Conservation (phyloP, 1,140 invertebrate genomes). For the Zaprionus gabonicus region DNA sequence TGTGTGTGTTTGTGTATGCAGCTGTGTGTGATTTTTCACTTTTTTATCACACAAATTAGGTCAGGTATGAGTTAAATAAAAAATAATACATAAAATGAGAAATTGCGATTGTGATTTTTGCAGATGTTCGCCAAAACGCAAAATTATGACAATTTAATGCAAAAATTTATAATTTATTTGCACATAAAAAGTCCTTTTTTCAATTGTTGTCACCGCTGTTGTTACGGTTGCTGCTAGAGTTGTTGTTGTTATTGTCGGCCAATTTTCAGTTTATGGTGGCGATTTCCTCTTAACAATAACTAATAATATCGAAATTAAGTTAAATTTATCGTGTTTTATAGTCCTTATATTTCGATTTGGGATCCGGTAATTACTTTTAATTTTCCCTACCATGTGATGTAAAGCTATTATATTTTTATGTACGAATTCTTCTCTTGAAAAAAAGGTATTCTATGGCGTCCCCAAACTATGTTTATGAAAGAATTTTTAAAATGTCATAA, state of each 20-base stretch:
- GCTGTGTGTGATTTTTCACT: background rate
- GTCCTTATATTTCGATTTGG: background rate
- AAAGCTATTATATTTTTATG: too few species aligned
- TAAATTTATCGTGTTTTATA: slow-evolving; percentile 48
- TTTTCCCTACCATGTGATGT: too few species aligned
- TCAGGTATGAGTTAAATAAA: slow-evolving; percentile 21
- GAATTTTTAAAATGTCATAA: too few species aligned
- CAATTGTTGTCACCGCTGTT: background rate
- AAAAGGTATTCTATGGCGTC: too few species aligned
- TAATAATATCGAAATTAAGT: slow-evolving; percentile 65
- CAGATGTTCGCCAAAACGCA: slow-evolving; percentile 33
- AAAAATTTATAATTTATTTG: slow-evolving; percentile 60
- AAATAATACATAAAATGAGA: background rate
- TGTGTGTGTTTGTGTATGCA: slow-evolving; percentile 14
- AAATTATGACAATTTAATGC: slow-evolving; percentile 48
- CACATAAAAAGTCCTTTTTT: slow-evolving; percentile 29
- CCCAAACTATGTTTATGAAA: too few species aligned
- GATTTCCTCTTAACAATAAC: slow-evolving; percentile 50
- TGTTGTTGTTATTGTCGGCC: slow-evolving; percentile 7
- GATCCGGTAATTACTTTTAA: too few species aligned
- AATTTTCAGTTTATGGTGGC: slow-evolving; percentile 60
- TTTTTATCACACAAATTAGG: slow-evolving; percentile 38
- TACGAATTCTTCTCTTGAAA: too few species aligned
- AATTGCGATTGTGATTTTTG: slow-evolving; percentile 31
- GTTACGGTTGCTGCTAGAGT: slow-evolving; percentile 8